Percentiles rank a stretch among this genome's conserved stretches.
Conservation (phyloP, 2,888 invertebrate genomes). For the Clunio marinus region DNA sequence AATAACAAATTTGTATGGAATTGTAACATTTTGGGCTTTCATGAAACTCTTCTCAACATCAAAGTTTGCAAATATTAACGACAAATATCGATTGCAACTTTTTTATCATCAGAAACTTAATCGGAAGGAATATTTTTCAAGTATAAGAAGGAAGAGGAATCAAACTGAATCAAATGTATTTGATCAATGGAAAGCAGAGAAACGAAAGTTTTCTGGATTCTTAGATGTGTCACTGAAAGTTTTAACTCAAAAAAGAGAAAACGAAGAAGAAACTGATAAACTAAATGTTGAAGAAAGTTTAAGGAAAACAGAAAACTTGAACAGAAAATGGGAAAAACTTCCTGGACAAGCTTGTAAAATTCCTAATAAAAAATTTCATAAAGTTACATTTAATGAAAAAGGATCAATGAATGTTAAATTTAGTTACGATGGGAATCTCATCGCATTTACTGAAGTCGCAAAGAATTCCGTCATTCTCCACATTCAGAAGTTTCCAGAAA, state of each 20-base stretch:
- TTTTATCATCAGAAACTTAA: slow-evolving; percentile 22
- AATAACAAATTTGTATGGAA: slow-evolving; percentile 8
- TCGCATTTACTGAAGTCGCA: slow-evolving; percentile 18
- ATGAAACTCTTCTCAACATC: slow-evolving; percentile 19
- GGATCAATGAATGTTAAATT: slow-evolving; percentile 21
- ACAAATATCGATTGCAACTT: slow-evolving; percentile 25
- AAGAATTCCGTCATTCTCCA: slow-evolving; percentile 1
- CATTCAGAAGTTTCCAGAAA: slow-evolving; percentile 29
- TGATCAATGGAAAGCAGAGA: slow-evolving; percentile 28
- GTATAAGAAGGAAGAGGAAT: background rate
- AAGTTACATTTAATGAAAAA: slow-evolving; percentile 9
- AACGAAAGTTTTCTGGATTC: background rate
- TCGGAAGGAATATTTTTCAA: background rate
- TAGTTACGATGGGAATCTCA: slow-evolving; percentile 26
- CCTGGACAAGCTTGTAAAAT: slow-evolving; percentile 35
- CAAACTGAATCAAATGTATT: background rate
- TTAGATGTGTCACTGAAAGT: slow-evolving; percentile 8
- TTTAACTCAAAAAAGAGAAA: background rate
- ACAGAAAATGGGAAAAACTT: slow-evolving; percentile 18
- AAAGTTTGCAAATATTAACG: slow-evolving; percentile 23
- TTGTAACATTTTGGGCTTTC: slow-evolving; percentile 35
- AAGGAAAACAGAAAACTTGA: background rate
- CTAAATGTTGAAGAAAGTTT: background rate
- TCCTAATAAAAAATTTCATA: slow-evolving; percentile 23
- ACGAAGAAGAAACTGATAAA: background rate